Conservation (phyloP, 2,888 invertebrate genomes). For the Tenthredo livida region DNA sequence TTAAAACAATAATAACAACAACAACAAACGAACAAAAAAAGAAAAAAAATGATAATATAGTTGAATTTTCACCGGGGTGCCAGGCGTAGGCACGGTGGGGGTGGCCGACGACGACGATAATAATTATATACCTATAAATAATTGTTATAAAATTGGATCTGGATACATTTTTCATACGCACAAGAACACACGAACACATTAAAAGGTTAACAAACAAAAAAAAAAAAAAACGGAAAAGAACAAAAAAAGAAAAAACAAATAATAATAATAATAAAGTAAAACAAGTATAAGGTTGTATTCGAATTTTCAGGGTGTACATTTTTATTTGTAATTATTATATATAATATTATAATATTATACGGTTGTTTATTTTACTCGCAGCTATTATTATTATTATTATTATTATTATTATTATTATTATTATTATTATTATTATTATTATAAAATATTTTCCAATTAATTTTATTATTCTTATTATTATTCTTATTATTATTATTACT, state of each 20-base stretch:
- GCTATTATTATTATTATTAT: slow-evolving; percentile 57
- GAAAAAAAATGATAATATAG: not conserved
- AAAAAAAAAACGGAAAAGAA: slow-evolving; percentile 7
- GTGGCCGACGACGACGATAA: slow-evolving; percentile 48
- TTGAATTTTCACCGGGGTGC: slow-evolving; percentile 41
- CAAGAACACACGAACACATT: slow-evolving; percentile 44
- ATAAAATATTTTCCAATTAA: slow-evolving; percentile 50
- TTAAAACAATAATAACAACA: not conserved
- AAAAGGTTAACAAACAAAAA: slow-evolving; percentile 24
- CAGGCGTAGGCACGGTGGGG: slow-evolving; percentile 33
- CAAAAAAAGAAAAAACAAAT: slow-evolving; percentile 42
- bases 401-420: slow-evolving; percentile 55
- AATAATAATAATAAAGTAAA: slow-evolving; percentile 50
- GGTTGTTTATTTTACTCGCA: slow-evolving; percentile 51
- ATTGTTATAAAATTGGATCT: slow-evolving; percentile 65
- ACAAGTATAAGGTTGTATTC: slow-evolving; percentile 68
- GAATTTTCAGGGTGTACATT: slow-evolving; percentile 56
- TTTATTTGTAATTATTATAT: slow-evolving; percentile 56
- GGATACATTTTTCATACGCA: slow-evolving; percentile 58
- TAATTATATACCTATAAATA: slow-evolving; percentile 56
- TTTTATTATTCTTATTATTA: slow-evolving; percentile 28
- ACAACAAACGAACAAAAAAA: not conserved
- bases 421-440: slow-evolving; percentile 54
- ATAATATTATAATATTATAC: slow-evolving; percentile 19
- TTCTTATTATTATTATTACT: too few relatives aligned